A percentile compares a stretch with the other conserved stretches of the same genome.
Conservation (phyloP, 1,140 invertebrate genomes). For the Kradibia gibbosae region DNA sequence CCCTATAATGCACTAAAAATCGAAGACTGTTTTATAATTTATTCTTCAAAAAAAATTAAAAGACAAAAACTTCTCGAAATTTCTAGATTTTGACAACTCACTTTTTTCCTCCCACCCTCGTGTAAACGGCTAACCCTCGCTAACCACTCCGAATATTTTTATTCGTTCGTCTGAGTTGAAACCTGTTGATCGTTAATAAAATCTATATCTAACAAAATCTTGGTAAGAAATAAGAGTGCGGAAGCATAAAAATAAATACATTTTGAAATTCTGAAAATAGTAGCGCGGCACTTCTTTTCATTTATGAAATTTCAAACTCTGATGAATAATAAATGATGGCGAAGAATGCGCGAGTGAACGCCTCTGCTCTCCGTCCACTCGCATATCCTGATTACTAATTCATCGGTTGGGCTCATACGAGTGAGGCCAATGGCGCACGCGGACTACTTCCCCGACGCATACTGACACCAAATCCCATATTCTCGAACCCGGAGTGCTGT, state of each 20-base stretch:
- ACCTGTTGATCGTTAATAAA: slow-evolving; percentile 22
- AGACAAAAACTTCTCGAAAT: slow-evolving; percentile 22
- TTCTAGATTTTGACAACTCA: background rate
- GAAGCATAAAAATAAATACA: background rate
- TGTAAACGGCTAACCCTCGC: background rate
- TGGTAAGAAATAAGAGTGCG: background rate
- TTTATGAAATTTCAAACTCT: slow-evolving; percentile 39
- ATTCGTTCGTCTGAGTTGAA: background rate
- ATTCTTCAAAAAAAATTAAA: background rate
- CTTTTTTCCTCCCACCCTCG: background rate
- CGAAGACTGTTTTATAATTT: background rate
- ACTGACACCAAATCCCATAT: slow-evolving; percentile 73
- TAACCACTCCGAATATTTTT: background rate
- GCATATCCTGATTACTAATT: slow-evolving; percentile 72
- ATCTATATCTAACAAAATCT: slow-evolving; percentile 34
- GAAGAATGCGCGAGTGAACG: slow-evolving; percentile 35
- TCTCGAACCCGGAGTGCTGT: slow-evolving; percentile 50
- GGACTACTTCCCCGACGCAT: slow-evolving; percentile 68
- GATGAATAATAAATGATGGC: slow-evolving; percentile 57
- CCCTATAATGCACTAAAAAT: background rate
- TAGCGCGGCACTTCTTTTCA: background rate
- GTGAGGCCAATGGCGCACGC: slow-evolving; percentile 51
- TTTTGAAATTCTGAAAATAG: background rate
- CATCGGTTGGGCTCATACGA: slow-evolving; percentile 52
- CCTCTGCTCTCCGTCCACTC: slow-evolving; percentile 10